Percentiles rank a stretch among this genome's conserved stretches.
phyloP scores from a whole-genome alignment of 2,888 invertebrate genomes.

The Ceriagrion tenellum region DNA sequence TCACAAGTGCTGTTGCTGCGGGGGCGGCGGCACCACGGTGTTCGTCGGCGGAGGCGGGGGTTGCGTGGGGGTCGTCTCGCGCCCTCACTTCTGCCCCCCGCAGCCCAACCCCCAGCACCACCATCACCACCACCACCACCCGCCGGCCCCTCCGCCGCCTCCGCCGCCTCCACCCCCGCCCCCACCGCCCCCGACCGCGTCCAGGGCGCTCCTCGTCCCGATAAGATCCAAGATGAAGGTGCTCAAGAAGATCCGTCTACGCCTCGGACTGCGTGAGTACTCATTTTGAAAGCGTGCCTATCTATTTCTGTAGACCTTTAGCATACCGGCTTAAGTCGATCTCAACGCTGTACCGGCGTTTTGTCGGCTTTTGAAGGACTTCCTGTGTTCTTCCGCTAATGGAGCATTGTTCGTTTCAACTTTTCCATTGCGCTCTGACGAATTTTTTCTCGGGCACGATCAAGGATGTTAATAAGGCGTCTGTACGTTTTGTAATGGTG shows the following conservation, averaged over 20 bases:
- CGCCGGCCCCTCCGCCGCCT: slow-evolving; percentile 71
- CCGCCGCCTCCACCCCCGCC: slow-evolving; percentile 71
- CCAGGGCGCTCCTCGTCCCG: slow-evolving; percentile 78
- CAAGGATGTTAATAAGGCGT: too few species aligned
- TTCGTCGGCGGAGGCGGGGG: slow-evolving; percentile 78
- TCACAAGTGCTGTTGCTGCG: slow-evolving; percentile 60
- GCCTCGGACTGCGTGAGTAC: slow-evolving; percentile 91
- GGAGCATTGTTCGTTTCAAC: too few species aligned
- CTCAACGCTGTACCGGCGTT: too few species aligned
- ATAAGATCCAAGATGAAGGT: slow-evolving; percentile 90
- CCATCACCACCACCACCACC: slow-evolving; percentile 70
- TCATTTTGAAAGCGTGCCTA: too few species aligned
- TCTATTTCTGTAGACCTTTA: too few species aligned
- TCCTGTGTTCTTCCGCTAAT: too few species aligned
- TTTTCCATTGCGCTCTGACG: too few species aligned
- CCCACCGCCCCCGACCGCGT: slow-evolving; percentile 71
- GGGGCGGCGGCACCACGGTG: slow-evolving; percentile 70
- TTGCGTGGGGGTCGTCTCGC: slow-evolving; percentile 76
- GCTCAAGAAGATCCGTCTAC: slow-evolving; percentile 92
- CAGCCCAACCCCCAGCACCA: slow-evolving; percentile 73
- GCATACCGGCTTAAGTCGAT: too few species aligned
- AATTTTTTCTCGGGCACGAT: too few species aligned
- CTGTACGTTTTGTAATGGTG: too few species aligned
- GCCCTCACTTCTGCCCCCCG: slow-evolving; percentile 75
- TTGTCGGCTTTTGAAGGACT: too few species aligned